Percentiles rank a stretch among this genome's conserved stretches.
These are phyloP conservation scores for Cavia porcellus DNA, from an alignment of 2,113 vertebrate genomes.

Conservation along the genomic window DNA sequence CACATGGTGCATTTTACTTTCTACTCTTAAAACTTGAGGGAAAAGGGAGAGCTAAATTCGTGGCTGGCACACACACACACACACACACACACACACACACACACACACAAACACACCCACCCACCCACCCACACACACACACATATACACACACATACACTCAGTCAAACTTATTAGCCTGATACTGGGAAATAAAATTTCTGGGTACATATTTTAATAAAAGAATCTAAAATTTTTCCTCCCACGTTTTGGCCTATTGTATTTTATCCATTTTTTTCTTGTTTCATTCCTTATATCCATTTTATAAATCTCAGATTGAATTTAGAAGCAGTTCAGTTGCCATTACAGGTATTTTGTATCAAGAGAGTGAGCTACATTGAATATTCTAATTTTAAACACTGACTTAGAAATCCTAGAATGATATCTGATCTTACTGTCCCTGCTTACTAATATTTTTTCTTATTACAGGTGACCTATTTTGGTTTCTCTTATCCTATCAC, in stretches of 20 bases:
- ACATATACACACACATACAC: too few relatives aligned
- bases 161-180: background rate
- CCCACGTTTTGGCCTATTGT: conserved; percentile 56
- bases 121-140: too few relatives aligned
- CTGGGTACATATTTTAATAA: background rate
- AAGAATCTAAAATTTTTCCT: conserved; percentile 62
- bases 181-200: conserved; percentile 52
- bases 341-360: conserved; percentile 62
- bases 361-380: conserved; percentile 42
- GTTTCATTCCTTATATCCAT: conserved; percentile 57
- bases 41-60: conserved; percentile 64
- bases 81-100: too few relatives aligned
- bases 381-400: conserved; percentile 53
- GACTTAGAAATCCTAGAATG: conserved; percentile 75
- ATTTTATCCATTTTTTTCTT: conserved; percentile 45
- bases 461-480: fast-evolving
- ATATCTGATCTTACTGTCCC: conserved; percentile 68
- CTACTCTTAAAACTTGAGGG: conserved; percentile 62
- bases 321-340: background rate
- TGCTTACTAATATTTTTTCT: background rate
- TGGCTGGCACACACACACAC: background rate
- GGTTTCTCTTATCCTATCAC: background rate
- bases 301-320: conserved; percentile 54
- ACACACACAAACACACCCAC: too few relatives aligned
- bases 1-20: conserved; percentile 49